Evolutionary conservation across 2,113 vertebrate genomes (phyloP).

Genomic region (Psilopogon haemacephalus): DNA sequence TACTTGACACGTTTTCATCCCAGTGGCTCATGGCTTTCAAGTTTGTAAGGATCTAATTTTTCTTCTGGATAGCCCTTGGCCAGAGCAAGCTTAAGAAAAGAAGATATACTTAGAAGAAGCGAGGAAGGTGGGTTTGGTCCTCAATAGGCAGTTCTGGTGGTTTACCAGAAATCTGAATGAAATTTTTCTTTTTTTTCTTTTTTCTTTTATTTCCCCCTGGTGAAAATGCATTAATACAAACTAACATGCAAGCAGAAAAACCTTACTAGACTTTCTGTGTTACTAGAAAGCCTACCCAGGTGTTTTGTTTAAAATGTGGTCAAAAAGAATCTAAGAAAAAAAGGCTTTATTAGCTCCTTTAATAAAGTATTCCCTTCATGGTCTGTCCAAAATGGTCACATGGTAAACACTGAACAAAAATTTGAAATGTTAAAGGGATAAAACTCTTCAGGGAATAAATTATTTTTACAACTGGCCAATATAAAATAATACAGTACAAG

Average conservation of each 20-base stretch:
- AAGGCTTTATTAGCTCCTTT: neutral
- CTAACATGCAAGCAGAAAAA: neutral
- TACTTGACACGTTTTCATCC: neutral
- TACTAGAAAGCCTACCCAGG: neutral
- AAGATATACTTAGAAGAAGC: neutral
- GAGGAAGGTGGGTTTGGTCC: neutral
- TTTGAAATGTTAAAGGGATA: conserved; percentile 58
- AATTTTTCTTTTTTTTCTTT: no score
- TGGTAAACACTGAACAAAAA: conserved; percentile 40
- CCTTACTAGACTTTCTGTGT: neutral
- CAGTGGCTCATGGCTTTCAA: neutral
- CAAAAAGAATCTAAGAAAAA: neutral
- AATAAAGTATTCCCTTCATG: conserved; percentile 3
- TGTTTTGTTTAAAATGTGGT: neutral
- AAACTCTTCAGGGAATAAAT: conserved; percentile 48
- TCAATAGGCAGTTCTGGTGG: neutral
- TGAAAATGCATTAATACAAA: neutral
- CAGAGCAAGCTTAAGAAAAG: neutral
- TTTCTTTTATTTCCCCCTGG: neutral
- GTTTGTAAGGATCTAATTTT: neutral
- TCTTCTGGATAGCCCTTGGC: neutral
- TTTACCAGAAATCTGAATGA: neutral
- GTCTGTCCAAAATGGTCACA: conserved; percentile 16
- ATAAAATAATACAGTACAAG: conserved; percentile 62
- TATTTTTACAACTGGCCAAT: conserved; percentile 65